phyloP scores from a whole-genome alignment of 64 coral and sea anemone genomes.

The Pachyseris speciosa region DNA sequence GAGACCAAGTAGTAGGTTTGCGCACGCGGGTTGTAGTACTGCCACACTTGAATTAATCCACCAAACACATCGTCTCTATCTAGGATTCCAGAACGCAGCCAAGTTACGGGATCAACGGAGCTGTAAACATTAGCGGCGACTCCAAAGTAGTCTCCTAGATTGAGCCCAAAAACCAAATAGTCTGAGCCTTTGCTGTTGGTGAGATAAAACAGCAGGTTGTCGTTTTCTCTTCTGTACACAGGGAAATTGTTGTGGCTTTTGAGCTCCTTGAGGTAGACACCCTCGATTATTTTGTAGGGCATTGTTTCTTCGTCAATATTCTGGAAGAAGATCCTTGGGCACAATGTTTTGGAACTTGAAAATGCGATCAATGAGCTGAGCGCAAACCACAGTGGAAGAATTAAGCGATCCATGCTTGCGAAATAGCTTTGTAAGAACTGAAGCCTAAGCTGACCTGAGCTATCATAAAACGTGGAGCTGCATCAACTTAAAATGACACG shows the following conservation, averaged over 20 bases:
- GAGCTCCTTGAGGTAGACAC: slow-evolving; percentile 74
- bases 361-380: neutral
- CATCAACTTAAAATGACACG: neutral
- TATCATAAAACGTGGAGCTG: neutral
- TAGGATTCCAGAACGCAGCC: slow-evolving; percentile 58
- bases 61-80: slow-evolving; percentile 56
- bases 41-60: slow-evolving; percentile 49
- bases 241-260: slow-evolving; percentile 73
- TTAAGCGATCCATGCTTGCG: neutral
- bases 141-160: slow-evolving; percentile 56
- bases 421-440: neutral
- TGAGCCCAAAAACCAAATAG: slow-evolving; percentile 56
- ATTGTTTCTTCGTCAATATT: slow-evolving; percentile 57
- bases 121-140: slow-evolving; percentile 5
- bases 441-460: no score
- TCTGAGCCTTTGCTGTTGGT: neutral
- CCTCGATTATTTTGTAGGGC: slow-evolving; percentile 84
- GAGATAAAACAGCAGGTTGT: slow-evolving; percentile 52
- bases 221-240: slow-evolving; percentile 68
- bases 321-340: slow-evolving; percentile 81
- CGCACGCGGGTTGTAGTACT: slow-evolving; percentile 4
- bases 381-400: neutral
- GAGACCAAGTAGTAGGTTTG: neutral
- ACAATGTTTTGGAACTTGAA: slow-evolving; percentile 38
- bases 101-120: neutral